A percentile compares a stretch with the other conserved stretches of the same genome.
phyloP scores from a whole-genome alignment of 1,140 invertebrate genomes.

The Cydia strobilella region DNA sequence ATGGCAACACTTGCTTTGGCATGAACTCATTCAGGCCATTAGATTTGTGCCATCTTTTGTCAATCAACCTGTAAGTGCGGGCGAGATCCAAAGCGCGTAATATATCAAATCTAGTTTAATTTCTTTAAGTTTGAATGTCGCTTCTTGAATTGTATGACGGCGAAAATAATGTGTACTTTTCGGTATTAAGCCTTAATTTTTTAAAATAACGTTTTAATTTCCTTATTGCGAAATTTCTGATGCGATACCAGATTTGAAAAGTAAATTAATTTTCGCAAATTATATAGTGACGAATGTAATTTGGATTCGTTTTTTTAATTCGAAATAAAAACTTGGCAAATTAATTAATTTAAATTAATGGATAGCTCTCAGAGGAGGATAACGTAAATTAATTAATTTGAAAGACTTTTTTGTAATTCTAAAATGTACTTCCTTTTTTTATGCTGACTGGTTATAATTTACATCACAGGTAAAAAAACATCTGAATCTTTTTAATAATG shows the following conservation, averaged over 20 bases:
- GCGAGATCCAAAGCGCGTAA: no score
- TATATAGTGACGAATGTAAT: no score
- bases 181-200: not conserved
- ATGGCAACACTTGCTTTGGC: no score
- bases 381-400: not conserved
- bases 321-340: no score
- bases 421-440: not conserved
- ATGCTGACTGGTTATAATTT: not conserved
- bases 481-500: no score
- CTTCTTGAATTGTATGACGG: no score
- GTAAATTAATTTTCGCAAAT: not conserved
- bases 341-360: not conserved
- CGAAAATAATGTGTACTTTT: not conserved
- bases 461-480: no score
- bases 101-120: no score
- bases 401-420: not conserved
- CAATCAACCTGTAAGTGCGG: no score
- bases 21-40: no score
- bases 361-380: not conserved
- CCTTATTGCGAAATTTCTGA: not conserved
- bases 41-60: no score
- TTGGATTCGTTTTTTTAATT: no score
- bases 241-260: not conserved
- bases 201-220: not conserved
- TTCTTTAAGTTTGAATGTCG: not conserved